phyloP scores from a whole-genome alignment of 2,888 invertebrate species.

The Tiphia femorata region DNA sequence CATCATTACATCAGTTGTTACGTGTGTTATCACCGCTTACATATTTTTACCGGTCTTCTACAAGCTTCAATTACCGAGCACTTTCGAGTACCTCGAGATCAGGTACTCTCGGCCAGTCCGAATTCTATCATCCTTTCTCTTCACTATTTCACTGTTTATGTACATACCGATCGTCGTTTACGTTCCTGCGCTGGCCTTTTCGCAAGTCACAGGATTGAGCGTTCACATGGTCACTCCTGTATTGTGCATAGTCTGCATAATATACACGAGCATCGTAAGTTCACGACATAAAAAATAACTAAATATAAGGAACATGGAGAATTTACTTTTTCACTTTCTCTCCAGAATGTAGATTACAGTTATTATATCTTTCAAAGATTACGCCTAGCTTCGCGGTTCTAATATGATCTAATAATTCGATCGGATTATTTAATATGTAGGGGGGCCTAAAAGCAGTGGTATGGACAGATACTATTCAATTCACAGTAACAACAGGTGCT shows the following conservation, averaged over 20 bases:
- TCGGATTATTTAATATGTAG: slow-evolving; percentile 46
- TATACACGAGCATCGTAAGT: slow-evolving; percentile 79
- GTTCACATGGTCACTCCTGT: slow-evolving; percentile 77
- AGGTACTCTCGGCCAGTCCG: slow-evolving; percentile 75
- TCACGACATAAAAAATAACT: background rate
- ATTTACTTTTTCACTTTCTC: background rate
- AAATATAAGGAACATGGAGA: background rate
- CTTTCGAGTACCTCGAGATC: slow-evolving; percentile 78
- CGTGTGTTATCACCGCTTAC: slow-evolving; percentile 57
- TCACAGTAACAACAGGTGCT: slow-evolving; percentile 73
- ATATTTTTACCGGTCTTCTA: slow-evolving; percentile 77
- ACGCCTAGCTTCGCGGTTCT: too few species aligned
- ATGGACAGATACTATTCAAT: slow-evolving; percentile 75
- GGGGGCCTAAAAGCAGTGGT: slow-evolving; percentile 77
- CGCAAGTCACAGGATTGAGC: slow-evolving; percentile 78
- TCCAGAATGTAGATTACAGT: background rate
- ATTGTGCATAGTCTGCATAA: slow-evolving; percentile 79
- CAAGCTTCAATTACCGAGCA: slow-evolving; percentile 78
- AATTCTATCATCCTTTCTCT: slow-evolving; percentile 73
- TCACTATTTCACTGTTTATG: slow-evolving; percentile 73
- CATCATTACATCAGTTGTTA: slow-evolving; percentile 64
- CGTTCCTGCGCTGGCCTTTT: slow-evolving; percentile 78
- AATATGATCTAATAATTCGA: background rate
- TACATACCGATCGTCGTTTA: slow-evolving; percentile 78
- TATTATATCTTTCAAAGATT: background rate